Evolutionary conservation across 2,888 invertebrate genomes (phyloP), one percentile per base, ranked within the genome.

Genomic region (Ceriagrion tenellum): DNA sequence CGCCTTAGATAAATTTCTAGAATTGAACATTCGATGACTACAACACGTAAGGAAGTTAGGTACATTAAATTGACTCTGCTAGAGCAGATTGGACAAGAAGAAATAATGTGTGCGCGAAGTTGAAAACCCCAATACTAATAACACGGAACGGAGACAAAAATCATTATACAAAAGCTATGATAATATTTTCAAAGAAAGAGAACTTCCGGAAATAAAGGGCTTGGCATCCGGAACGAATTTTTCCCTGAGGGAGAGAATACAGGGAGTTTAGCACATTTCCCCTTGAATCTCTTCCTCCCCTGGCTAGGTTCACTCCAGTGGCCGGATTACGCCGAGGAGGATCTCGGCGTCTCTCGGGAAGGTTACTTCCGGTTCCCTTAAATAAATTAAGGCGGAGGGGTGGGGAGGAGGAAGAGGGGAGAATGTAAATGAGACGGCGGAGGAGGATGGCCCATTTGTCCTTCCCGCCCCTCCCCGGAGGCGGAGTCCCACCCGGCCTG

Each of bases 351-450:
- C 35, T 81, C 81, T 35, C 13, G 81, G 30, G 35, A 81, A 81
- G 81, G 35, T 30, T 81, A 81, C 81, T 81, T 81, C 81, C 81
- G 81, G 81, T 81, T 81, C 81, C 35, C 81, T 81, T 30, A 81
- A 69, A 81, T 81, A 81, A 81, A 81, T 81, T 81, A 81, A 81
- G 81, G 81, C 16, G 81, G 81, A 26, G 81, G 59, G 3, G 3
- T 6, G 59, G 59, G 59, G 59, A 20, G 59, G 23, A 23, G 26
- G 26, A 12, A 69, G n/a, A 12, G 69, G 26, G 69, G 26, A 26
- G 3, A 59, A 69, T 81, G 81, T 81, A 81, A 81, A 81, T 35
- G 81, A 69, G 69, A 26, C 69, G 69, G 69, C 10, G 47, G 69
- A 26, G 69, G 69, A 20, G 59, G 59, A 69, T 69, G n/a, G 69